Conservation (phyloP, 2,113 vertebrate genomes). For the Megaceryle torquata region DNA sequence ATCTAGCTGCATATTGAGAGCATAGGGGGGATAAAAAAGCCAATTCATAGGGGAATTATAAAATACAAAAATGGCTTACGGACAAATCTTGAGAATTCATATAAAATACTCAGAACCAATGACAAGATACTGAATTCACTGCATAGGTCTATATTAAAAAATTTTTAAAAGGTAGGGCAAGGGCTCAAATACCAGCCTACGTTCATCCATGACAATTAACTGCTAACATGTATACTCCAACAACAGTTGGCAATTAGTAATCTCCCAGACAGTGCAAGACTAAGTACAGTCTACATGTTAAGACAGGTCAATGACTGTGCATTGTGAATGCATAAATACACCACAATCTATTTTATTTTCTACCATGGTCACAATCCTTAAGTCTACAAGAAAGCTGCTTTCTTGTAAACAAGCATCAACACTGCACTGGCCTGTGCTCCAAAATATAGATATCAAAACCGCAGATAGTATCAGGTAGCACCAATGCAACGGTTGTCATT, state of each 20-base stretch:
- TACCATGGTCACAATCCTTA: rapidly evolving
- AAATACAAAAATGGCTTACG: not conserved
- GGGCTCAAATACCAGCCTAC: not conserved
- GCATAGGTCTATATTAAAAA: not conserved
- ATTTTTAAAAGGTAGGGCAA: not conserved
- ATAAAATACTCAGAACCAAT: not conserved
- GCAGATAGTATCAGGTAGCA: not conserved
- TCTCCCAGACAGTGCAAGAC: not conserved
- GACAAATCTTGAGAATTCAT: not conserved
- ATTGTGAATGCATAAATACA: not conserved
- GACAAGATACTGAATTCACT: not conserved
- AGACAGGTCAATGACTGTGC: not conserved
- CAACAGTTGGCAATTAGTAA: not conserved
- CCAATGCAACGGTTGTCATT: not conserved
- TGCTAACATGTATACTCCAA: not conserved
- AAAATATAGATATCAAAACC: not conserved
- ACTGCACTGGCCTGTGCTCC: not conserved
- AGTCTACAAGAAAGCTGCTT: not conserved
- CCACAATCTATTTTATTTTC: not conserved
- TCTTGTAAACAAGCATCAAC: not conserved
- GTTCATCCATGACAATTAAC: not conserved
- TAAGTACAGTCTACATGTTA: not conserved
- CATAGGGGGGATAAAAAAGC: not conserved
- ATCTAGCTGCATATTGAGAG: not conserved
- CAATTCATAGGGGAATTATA: not conserved